A percentile compares a stretch with the other conserved stretches of the same genome.
Conservation (phyloP, 1,140 invertebrate species). For the Lepeophtheirus salmonis region DNA sequence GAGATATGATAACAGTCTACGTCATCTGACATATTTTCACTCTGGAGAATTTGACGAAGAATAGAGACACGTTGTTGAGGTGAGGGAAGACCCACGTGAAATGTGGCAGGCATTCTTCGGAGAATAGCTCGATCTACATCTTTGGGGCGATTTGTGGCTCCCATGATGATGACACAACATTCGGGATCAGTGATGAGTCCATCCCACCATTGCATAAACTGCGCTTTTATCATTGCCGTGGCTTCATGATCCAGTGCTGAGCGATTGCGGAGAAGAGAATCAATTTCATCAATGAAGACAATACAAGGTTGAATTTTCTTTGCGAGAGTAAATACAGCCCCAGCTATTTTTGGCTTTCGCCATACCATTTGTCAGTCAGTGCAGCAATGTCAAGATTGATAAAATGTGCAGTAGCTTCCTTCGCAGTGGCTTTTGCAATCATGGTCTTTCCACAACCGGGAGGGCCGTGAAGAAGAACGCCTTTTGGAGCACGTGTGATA, state of each 20-base stretch:
- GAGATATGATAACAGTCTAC: conserved; percentile 54
- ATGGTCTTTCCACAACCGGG: conserved; percentile 84
- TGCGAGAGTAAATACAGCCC: conserved; percentile 88
- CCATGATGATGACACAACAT: conserved; percentile 71
- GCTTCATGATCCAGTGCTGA: conserved; percentile 86
- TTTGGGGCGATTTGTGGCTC: conserved; percentile 84
- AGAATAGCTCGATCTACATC: conserved; percentile 90
- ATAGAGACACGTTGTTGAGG: conserved; percentile 4
- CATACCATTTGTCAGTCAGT: conserved; percentile 93
- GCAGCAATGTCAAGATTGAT: conserved; percentile 86
- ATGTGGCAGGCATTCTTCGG: conserved; percentile 82
- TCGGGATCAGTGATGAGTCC: conserved; percentile 58
- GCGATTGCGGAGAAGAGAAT: conserved; percentile 77
- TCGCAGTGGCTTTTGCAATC: conserved; percentile 79
- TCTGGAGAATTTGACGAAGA: conserved; percentile 11
- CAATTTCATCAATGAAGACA: conserved; percentile 96
- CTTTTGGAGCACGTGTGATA: conserved; percentile 81
- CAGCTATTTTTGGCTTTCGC: conserved; percentile 87
- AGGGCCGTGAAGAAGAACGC: conserved; percentile 49
- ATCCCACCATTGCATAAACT: conserved; percentile 49
- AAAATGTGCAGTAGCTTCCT: conserved; percentile 77
- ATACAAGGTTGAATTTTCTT: conserved; percentile 82
- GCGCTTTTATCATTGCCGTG: conserved; percentile 91
- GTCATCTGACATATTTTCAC: conserved; percentile 32
- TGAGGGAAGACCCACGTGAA: conserved; percentile 64